Percentiles rank a stretch among this genome's conserved stretches.
These are phyloP conservation scores for Siniperca obscura DNA, from an alignment of 2,797 vertebrate species.

Conservation along the genomic window DNA sequence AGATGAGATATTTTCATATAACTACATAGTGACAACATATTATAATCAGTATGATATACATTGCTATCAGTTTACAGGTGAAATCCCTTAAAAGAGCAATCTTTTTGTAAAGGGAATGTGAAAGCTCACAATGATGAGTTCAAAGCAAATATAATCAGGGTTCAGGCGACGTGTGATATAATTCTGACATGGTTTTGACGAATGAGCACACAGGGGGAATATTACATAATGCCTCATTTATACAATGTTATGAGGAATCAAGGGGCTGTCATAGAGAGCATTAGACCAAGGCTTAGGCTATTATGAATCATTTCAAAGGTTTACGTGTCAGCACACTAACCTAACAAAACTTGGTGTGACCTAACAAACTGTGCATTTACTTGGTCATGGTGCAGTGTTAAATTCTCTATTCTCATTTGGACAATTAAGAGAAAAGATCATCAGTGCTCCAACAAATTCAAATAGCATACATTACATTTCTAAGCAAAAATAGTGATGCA, in stretches of 20 bases:
- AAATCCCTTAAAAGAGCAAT: conserved; percentile 50
- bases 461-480: background rate
- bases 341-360: conserved; percentile 50
- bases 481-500: background rate
- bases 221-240: conserved; percentile 77
- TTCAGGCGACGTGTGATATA: conserved; percentile 64
- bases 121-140: conserved; percentile 57
- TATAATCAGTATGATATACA: background rate
- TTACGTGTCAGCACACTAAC: conserved; percentile 67
- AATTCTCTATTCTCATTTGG: background rate
- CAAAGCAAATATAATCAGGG: conserved; percentile 66
- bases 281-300: conserved; percentile 61
- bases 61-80: background rate
- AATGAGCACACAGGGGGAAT: conserved; percentile 58
- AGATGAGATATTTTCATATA: conserved; percentile 5
- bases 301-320: conserved; percentile 66
- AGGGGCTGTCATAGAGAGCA: conserved; percentile 53
- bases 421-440: conserved; percentile 4
- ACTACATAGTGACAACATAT: conserved; percentile 3
- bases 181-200: conserved; percentile 70
- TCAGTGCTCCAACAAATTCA: background rate
- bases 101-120: conserved; percentile 23
- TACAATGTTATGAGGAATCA: conserved; percentile 70
- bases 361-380: conserved; percentile 23
- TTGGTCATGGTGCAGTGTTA: conserved; percentile 21